These are phyloP conservation scores for Catonia carolina DNA, from an alignment of 2,888 invertebrate species.

Conservation along the genomic window DNA sequence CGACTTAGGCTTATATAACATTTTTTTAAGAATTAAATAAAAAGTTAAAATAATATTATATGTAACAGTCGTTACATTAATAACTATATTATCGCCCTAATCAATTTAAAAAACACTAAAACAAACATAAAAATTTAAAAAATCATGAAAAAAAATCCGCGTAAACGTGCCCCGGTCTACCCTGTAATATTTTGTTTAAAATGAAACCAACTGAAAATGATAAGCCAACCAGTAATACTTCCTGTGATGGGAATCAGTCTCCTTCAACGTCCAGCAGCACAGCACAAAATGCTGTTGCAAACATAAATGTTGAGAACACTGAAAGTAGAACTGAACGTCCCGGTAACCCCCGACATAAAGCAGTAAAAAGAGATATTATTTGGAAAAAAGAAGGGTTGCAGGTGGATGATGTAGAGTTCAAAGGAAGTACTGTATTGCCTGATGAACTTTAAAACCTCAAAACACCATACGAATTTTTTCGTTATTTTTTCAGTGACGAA, in stretches of 20 bases:
- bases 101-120: not conserved
- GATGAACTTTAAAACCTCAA: conserved; percentile 5
- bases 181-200: no score
- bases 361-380: not conserved
- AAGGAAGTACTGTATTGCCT: conserved; percentile 5
- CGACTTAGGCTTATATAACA: not conserved
- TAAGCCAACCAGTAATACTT: no score
- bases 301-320: no score
- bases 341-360: no score
- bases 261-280: no score
- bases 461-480: conserved; percentile 3
- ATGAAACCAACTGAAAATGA: no score
- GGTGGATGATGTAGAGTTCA: conserved; percentile 1
- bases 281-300: no score
- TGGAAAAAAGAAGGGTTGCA: conserved; percentile 8
- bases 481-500: not conserved
- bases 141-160: no score
- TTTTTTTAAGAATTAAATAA: not conserved
- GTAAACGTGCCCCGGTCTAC: no score
- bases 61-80: not conserved
- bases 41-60: not conserved
- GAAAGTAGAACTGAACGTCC: no score
- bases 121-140: not conserved
- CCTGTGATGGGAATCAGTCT: no score
- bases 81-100: not conserved